Conservation (phyloP, 2,797 vertebrate genomes). For the Myiotriccus ornatus region DNA sequence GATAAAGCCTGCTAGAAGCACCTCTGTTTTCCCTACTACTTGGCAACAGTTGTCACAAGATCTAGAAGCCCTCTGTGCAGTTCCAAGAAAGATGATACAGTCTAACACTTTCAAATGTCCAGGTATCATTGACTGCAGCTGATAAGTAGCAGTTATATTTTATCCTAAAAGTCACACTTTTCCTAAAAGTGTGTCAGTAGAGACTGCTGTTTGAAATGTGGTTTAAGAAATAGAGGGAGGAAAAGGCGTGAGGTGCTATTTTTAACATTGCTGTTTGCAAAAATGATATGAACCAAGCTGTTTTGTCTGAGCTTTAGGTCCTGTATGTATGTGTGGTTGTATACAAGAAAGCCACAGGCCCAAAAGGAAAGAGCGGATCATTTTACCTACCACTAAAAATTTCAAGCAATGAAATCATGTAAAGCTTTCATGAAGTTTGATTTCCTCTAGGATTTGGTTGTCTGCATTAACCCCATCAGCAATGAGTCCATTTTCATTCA, state of each 20-base stretch:
- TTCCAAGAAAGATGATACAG: neutral
- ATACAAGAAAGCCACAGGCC: neutral
- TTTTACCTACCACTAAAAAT: neutral
- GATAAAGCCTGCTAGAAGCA: neutral
- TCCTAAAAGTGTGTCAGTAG: neutral
- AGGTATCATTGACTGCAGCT: neutral
- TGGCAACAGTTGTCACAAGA: constrained; percentile 11
- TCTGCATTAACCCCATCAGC: neutral
- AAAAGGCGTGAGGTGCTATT: neutral
- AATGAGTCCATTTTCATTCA: neutral
- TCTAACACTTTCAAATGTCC: constrained; percentile 5
- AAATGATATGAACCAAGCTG: neutral
- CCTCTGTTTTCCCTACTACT: neutral
- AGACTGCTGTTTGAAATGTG: neutral
- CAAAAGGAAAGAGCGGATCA: neutral
- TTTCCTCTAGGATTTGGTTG: neutral
- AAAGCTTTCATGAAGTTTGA: neutral
- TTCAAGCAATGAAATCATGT: neutral
- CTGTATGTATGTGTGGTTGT: neutral
- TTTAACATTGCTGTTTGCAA: constrained; percentile 4
- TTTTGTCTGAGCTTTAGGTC: neutral
- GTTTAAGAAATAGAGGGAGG: neutral
- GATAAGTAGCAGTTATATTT: neutral
- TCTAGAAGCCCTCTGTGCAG: neutral
- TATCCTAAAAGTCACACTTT: neutral